A percentile compares a stretch with the other conserved stretches of the same genome.
phyloP scores from a whole-genome alignment of 2,888 invertebrate genomes.

The Apamea anceps region DNA sequence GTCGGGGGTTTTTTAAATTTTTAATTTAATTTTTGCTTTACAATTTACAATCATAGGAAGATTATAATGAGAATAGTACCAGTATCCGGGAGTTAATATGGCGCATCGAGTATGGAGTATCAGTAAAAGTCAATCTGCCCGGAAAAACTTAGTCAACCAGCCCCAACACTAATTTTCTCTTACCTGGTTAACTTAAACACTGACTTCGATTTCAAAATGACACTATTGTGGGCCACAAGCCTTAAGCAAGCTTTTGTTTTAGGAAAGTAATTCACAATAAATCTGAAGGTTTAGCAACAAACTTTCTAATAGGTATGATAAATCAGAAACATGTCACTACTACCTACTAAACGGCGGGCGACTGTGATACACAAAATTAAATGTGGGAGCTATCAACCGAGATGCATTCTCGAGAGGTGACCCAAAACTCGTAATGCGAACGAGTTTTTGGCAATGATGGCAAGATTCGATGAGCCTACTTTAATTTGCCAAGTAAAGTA shows the following conservation, averaged over 20 bases:
- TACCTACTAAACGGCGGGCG: not conserved
- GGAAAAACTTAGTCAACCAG: not conserved
- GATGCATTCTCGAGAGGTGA: too few relatives aligned
- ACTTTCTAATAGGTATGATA: not conserved
- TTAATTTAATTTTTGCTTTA: too few relatives aligned
- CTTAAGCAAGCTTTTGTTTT: not conserved
- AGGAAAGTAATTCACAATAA: not conserved
- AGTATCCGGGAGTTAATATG: not conserved
- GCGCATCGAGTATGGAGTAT: not conserved
- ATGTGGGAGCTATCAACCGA: too few relatives aligned
- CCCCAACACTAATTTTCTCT: not conserved
- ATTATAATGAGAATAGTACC: not conserved
- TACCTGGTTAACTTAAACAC: not conserved
- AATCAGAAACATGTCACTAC: not conserved
- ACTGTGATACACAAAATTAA: not conserved
- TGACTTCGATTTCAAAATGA: not conserved
- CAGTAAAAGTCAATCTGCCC: not conserved
- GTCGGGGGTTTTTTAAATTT: too few relatives aligned
- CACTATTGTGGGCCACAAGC: not conserved
- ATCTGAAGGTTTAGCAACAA: not conserved
- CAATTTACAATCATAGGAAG: constrained; percentile 26
- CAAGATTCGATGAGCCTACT: too few relatives aligned
- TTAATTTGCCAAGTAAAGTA: too few relatives aligned
- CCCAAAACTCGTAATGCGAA: too few relatives aligned
- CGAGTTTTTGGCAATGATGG: too few relatives aligned